Evolutionary conservation across 2,888 invertebrate species (phyloP), one percentile per base, ranked within the genome.

Genomic region (Agriotes lineatus): DNA sequence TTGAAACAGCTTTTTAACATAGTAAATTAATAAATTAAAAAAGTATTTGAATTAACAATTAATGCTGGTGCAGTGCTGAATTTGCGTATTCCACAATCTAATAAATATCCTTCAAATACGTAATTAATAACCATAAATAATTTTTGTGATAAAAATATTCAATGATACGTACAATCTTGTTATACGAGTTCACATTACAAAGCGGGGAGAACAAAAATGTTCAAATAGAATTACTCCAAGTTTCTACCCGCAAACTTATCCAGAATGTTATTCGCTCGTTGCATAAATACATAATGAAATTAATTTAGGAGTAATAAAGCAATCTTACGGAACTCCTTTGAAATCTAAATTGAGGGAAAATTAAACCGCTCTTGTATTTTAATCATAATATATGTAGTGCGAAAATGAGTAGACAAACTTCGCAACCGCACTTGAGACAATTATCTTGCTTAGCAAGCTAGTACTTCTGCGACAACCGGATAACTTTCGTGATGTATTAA

Each of bases 301-400:
- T 30, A 30, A 50, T 30, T 50, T 25, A 14, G 50, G 14, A 50
- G 50, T 50, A 50, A 50, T 50, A 50, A 50, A 50, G 25, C 30
- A 25, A 14, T 30, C 50, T 50, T 25, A 50, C 12, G 14, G 16
- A 50, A 50, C 50, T 50, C 30, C 50, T 50, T 50, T 50, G 50
- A 50, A 50, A 50, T 50, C 50, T 50, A 50, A 50, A 50, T 50
- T 50, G 50, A 14, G 14, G 25, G 50, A 12, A 50, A 50, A 50
- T 30, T 50, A 25, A 25, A 12, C 14, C 14, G 16, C n/a, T 30
- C 16, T 50, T 50, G 50, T 20, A 50, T 50, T 16, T 25, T 50
- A 50, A 50, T 50, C 30, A 50, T 25, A 50, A 50, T 25, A 50
- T 25, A 50, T n/a, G 25, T 50, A 50, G 50, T 50, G 50, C 6